A percentile compares a stretch with the other conserved stretches of the same genome.
Evolutionary conservation across 2,888 invertebrate species (phyloP).

Genomic region (Cetonia aurata): DNA sequence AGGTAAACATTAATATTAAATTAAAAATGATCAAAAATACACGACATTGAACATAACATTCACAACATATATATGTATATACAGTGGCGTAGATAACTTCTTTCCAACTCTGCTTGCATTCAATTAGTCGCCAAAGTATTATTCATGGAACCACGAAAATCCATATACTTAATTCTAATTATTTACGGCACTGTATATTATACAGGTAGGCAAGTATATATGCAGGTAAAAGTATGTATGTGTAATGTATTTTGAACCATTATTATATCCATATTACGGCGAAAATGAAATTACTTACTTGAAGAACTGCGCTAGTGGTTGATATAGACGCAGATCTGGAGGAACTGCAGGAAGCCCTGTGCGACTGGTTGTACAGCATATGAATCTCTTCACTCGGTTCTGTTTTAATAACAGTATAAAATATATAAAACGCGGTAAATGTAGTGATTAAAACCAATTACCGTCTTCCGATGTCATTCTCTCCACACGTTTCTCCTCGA

Average conservation of each 20-base stretch:
- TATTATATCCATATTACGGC: no score
- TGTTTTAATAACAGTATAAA: constrained; percentile 26
- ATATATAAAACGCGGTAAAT: neutral
- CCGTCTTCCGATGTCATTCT: constrained; percentile 48
- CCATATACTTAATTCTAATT: no score
- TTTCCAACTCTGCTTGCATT: no score
- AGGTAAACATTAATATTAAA: no score
- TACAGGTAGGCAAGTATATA: no score
- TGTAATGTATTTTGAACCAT: no score
- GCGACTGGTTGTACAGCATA: constrained; percentile 56
- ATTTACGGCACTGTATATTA: no score
- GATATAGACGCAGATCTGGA: constrained; percentile 63
- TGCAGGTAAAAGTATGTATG: no score
- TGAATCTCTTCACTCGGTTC: constrained; percentile 55
- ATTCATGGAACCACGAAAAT: no score
- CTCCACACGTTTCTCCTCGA: constrained; percentile 49
- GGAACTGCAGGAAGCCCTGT: constrained; percentile 61
- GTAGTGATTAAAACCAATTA: neutral
- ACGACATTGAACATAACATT: no score
- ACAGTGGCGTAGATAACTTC: neutral
- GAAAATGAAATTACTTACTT: constrained; percentile 52
- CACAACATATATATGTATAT: neutral
- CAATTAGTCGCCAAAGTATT: no score
- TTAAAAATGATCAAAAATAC: no score
- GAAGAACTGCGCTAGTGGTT: constrained; percentile 58